Conservation (phyloP, 2,113 vertebrate species). For the Heterochromis multidens region DNA sequence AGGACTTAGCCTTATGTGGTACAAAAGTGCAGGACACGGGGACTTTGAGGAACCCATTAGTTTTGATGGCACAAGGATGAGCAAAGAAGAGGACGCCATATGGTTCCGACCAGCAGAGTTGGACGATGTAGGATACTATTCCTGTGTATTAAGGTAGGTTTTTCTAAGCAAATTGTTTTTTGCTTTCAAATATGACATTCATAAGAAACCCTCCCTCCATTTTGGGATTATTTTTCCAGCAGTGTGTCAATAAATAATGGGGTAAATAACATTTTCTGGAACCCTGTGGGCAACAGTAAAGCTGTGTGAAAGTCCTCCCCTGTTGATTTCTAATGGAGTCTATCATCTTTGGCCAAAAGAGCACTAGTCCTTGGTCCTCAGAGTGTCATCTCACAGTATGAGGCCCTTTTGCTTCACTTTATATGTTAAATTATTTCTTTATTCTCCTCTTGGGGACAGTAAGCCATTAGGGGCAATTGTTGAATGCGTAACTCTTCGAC, state of each 20-base stretch:
- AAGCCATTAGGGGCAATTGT: conserved; percentile 51
- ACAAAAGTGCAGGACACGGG: conserved; percentile 91
- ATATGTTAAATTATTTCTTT: conserved; percentile 55
- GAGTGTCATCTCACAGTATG: conserved; percentile 1
- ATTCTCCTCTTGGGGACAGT: conserved; percentile 47
- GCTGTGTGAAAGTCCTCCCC: conserved; percentile 18
- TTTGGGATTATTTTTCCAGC: background rate
- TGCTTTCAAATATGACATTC: background rate
- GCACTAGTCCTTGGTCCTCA: background rate
- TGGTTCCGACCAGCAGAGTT: conserved; percentile 95
- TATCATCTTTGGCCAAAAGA: conserved; percentile 26
- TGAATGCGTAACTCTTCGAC: conserved; percentile 49
- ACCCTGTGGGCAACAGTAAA: background rate
- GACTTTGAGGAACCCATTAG: conserved; percentile 98
- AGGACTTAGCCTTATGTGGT: conserved; percentile 99
- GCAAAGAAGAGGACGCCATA: conserved; percentile 97
- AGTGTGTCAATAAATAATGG: background rate
- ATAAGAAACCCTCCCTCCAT: background rate
- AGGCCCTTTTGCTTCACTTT: conserved; percentile 12
- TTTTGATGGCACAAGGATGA: conserved; percentile 95
- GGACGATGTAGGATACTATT: conserved; percentile 93
- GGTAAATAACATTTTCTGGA: conserved; percentile 24
- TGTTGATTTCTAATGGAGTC: conserved; percentile 35
- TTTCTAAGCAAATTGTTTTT: background rate
- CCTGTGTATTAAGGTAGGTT: conserved; percentile 83